Evolutionary conservation across 2,888 invertebrate species (phyloP).

Genomic region (Saturnia pavonia): DNA sequence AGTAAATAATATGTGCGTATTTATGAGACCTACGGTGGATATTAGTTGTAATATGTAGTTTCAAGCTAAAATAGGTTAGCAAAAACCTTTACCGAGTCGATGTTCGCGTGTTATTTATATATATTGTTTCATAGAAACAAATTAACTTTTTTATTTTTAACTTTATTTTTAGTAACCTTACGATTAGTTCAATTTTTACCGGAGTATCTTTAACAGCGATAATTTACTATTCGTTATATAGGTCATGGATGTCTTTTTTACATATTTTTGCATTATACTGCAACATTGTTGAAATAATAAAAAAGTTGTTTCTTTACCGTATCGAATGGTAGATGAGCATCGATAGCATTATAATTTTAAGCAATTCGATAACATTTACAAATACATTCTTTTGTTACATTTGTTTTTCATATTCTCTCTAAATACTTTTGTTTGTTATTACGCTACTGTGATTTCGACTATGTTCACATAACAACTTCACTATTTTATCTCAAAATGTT

Average conservation of each 20-base stretch:
- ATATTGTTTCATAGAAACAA: slow-evolving; percentile 10
- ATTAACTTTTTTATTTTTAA: neutral
- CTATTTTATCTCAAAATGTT: too few relatives aligned
- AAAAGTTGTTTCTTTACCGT: neutral
- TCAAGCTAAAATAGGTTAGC: neutral
- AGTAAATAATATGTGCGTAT: neutral
- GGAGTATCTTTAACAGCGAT: neutral
- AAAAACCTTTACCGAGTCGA: neutral
- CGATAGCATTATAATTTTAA: neutral
- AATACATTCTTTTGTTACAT: neutral
- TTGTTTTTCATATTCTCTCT: neutral
- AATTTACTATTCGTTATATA: too few relatives aligned
- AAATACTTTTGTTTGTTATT: slow-evolving; percentile 1
- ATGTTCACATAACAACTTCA: neutral
- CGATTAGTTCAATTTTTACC: neutral
- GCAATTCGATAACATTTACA: neutral
- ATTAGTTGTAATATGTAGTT: slow-evolving; percentile 5
- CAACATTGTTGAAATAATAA: neutral
- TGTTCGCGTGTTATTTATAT: neutral
- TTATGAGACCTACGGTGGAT: slow-evolving; percentile 5
- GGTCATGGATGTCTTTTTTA: too few relatives aligned
- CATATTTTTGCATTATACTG: too few relatives aligned
- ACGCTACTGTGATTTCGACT: slow-evolving; percentile 3
- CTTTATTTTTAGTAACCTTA: neutral
- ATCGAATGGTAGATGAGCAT: neutral